Evolutionary conservation across 2,113 vertebrate genomes (phyloP).

Genomic region (Cryptotis parvus): DNA sequence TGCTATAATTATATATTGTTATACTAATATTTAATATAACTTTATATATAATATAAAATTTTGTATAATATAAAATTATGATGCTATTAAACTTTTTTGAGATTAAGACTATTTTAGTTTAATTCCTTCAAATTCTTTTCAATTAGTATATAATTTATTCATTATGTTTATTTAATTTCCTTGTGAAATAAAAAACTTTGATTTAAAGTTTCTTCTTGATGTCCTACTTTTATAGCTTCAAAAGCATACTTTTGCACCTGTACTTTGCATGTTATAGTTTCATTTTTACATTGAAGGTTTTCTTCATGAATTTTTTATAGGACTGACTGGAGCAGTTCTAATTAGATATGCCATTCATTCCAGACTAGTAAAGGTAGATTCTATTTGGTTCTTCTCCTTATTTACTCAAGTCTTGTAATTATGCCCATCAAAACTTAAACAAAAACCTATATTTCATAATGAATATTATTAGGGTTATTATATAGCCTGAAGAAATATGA

Average conservation of each 20-base stretch:
- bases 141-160: background rate
- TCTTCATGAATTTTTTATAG: slow-evolving; percentile 22
- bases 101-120: background rate
- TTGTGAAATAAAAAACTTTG: slow-evolving; percentile 17
- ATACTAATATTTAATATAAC: too few species aligned
- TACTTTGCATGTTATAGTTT: background rate
- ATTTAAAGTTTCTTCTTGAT: background rate
- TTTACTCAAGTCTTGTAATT: background rate
- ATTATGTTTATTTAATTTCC: background rate
- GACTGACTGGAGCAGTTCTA: background rate
- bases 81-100: background rate
- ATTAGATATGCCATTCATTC: background rate
- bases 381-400: background rate
- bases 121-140: background rate
- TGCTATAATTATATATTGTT: too few species aligned
- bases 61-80: too few species aligned
- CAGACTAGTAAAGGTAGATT: background rate
- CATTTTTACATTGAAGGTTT: background rate
- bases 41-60: too few species aligned
- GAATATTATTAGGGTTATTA: background rate
- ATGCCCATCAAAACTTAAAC: background rate
- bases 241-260: background rate
- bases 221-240: background rate
- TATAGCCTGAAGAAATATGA: background rate
- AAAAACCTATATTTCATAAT: slow-evolving; percentile 2